phyloP scores from a whole-genome alignment of 92 coral and sea anemone genomes.

The Anthopleura xanthogrammica region DNA sequence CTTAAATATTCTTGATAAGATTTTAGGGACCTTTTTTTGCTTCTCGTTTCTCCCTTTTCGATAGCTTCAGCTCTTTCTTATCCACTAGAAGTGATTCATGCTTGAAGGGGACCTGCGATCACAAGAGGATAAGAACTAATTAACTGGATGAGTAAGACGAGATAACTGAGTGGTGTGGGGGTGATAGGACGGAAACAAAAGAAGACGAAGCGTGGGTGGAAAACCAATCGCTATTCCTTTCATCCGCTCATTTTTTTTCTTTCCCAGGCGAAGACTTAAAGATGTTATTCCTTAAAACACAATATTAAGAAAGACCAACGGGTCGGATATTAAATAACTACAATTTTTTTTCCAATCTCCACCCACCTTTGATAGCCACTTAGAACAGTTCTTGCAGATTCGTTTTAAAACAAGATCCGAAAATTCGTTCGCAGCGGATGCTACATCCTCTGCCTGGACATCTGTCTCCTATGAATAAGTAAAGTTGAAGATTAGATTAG shows the following conservation, averaged over 20 bases:
- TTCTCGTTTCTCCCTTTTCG: slow-evolving; percentile 88
- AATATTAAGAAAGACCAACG: neutral
- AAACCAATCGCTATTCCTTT: neutral
- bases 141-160: neutral
- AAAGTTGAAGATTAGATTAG: neutral
- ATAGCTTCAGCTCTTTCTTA: slow-evolving; percentile 68
- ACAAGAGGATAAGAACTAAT: neutral
- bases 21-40: slow-evolving; percentile 77
- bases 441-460: slow-evolving; percentile 47
- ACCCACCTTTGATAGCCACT: slow-evolving; percentile 79
- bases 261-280: neutral
- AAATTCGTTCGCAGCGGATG: slow-evolving; percentile 66
- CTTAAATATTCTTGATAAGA: neutral
- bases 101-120: slow-evolving; percentile 83
- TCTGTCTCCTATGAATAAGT: slow-evolving; percentile 46
- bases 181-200: neutral
- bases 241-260: neutral
- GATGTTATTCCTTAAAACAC: neutral
- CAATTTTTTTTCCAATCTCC: neutral
- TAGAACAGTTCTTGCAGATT: slow-evolving; percentile 63
- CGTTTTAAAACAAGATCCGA: slow-evolving; percentile 79
- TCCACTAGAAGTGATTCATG: slow-evolving; percentile 78
- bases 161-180: neutral
- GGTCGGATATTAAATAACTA: neutral
- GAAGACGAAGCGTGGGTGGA: neutral